Evolutionary conservation across 2,797 vertebrate genomes (phyloP).

Genomic region (Cynodonichthys magdalenae): DNA sequence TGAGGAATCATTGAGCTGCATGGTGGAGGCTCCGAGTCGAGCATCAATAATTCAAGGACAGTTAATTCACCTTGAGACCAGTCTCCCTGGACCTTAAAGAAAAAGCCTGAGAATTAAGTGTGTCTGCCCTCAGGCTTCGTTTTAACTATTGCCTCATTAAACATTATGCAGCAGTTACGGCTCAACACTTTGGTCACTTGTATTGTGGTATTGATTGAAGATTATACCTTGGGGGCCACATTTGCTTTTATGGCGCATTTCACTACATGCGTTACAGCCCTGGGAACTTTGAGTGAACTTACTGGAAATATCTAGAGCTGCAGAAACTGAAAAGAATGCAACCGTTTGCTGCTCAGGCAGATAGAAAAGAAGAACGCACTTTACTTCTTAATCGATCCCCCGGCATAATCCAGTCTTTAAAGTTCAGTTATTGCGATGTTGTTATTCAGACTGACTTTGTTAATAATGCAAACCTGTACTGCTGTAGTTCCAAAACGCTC

Average conservation of each 20-base stretch:
- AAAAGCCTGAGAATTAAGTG: constrained; percentile 26
- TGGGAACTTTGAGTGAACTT: constrained; percentile 20
- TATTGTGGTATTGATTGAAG: constrained; percentile 43
- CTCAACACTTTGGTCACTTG: constrained; percentile 19
- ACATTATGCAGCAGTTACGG: constrained; percentile 7
- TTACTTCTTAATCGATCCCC: constrained; percentile 9
- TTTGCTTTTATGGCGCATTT: constrained; percentile 23
- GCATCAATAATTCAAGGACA: constrained; percentile 73
- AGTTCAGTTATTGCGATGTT: constrained; percentile 8
- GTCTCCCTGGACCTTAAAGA: constrained; percentile 35
- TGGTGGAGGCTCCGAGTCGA: constrained; percentile 39
- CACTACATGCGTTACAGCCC: constrained; percentile 3
- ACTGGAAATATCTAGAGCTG: constrained; percentile 38
- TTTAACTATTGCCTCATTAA: constrained; percentile 37
- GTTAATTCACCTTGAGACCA: constrained; percentile 72
- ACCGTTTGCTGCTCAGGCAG: constrained; percentile 19
- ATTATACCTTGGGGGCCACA: constrained; percentile 11
- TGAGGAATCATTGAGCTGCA: constrained; percentile 43
- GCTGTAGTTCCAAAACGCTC: constrained; percentile 24
- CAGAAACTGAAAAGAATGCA: constrained; percentile 23
- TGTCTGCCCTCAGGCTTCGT: constrained; percentile 20
- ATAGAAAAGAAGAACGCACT: constrained; percentile 18
- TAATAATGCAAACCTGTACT: constrained; percentile 43
- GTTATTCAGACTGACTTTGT: constrained; percentile 22
- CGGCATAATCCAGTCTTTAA: background rate